A percentile compares a stretch with the other conserved stretches of the same genome.
These are phyloP conservation scores for Phaethon lepturus DNA, from an alignment of 2,113 vertebrate species.

Conservation along the genomic window DNA sequence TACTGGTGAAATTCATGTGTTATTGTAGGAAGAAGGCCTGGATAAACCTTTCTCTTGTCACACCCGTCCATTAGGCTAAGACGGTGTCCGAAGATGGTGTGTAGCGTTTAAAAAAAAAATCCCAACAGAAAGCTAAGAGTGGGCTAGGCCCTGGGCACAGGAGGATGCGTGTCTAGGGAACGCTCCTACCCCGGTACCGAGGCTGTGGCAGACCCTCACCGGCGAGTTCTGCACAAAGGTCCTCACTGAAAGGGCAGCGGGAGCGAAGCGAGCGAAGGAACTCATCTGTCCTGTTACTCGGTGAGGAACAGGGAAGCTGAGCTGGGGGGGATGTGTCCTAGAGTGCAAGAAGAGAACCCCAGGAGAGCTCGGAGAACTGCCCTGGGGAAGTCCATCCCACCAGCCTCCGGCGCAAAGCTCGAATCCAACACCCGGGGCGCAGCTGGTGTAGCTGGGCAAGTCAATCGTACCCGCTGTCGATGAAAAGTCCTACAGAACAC, in stretches of 20 bases:
- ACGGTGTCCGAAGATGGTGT: neutral
- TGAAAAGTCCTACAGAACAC: neutral
- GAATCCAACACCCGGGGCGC: neutral
- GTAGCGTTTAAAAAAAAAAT: neutral
- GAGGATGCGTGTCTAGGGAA: neutral
- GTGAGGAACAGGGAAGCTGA: neutral
- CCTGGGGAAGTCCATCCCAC: neutral
- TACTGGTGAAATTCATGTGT: neutral
- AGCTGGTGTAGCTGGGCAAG: neutral
- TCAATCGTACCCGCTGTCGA: fast-evolving
- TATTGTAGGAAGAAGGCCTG: neutral
- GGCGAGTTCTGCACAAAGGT: fast-evolving
- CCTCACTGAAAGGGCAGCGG: neutral
- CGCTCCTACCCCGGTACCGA: neutral
- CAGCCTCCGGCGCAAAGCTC: neutral
- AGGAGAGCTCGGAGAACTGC: neutral
- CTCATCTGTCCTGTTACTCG: neutral
- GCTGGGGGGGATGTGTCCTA: no score
- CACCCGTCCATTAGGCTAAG: neutral
- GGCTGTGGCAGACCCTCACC: neutral
- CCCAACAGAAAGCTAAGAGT: neutral
- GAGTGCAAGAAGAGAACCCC: neutral
- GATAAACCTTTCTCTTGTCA: neutral
- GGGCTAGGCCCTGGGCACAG: no score
- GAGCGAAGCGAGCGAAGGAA: neutral